A percentile compares a stretch with the other conserved stretches of the same genome.
phyloP scores from a whole-genome alignment of 92 coral and sea anemone species.

The Pocillopora grandis region DNA sequence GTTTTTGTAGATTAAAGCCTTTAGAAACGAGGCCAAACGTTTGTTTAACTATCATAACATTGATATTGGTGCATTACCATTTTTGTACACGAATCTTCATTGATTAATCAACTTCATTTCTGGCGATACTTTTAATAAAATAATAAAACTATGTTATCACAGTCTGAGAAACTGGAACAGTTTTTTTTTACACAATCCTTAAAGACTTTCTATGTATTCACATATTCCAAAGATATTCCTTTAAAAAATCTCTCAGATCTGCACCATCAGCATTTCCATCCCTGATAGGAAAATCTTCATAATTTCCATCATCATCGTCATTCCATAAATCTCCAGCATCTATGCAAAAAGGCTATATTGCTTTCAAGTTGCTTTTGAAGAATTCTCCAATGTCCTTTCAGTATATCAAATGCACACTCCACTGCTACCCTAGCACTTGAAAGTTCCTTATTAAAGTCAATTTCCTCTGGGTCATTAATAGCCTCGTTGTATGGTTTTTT shows the following conservation, averaged over 20 bases:
- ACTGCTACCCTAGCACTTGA: slow-evolving; percentile 56
- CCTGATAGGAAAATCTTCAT: slow-evolving; percentile 7
- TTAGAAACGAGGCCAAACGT: too few species aligned
- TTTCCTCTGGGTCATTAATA: slow-evolving; percentile 43
- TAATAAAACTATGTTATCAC: not conserved
- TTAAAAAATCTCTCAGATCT: slow-evolving; percentile 40
- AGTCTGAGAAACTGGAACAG: not conserved
- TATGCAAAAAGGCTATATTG: not conserved
- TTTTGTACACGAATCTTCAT: too few species aligned
- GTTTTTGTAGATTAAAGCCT: too few species aligned
- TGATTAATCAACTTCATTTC: too few species aligned
- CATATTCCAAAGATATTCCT: slow-evolving; percentile 36
- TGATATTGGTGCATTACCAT: too few species aligned
- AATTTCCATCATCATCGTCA: slow-evolving; percentile 29
- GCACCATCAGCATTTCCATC: slow-evolving; percentile 37
- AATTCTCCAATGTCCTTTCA: slow-evolving; percentile 55
- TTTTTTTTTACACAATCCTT: not conserved
- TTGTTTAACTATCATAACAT: too few species aligned
- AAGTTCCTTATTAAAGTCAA: slow-evolving; percentile 40
- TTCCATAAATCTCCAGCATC: slow-evolving; percentile 23
- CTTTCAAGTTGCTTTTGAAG: slow-evolving; percentile 54
- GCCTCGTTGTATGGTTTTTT: slow-evolving; percentile 32
- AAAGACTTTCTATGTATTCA: not conserved
- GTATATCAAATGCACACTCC: slow-evolving; percentile 57
- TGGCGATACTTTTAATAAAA: not conserved